Conservation (phyloP, 2,797 vertebrate genomes). For the Siniperca undulata region DNA sequence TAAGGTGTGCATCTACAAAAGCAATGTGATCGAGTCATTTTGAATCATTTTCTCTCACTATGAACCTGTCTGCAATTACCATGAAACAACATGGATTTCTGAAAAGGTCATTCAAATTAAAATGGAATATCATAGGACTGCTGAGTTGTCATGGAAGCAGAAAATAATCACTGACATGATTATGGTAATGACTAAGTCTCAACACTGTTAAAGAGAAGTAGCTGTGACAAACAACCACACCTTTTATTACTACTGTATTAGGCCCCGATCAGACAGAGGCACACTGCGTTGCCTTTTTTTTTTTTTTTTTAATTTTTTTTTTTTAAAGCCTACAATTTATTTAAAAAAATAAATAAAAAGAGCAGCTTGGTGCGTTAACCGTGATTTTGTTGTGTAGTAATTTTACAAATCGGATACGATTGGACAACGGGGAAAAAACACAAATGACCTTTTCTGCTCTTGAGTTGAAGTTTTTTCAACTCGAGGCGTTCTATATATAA, state of each 20-base stretch:
- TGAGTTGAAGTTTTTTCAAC: too few species aligned
- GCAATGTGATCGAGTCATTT: neutral
- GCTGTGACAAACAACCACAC: conserved; percentile 13
- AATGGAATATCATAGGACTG: neutral
- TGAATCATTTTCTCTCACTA: neutral
- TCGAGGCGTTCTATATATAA: too few species aligned
- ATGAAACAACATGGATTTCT: conserved; percentile 2
- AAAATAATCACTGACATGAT: conserved; percentile 30
- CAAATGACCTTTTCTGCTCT: too few species aligned
- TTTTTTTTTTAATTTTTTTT: too few species aligned
- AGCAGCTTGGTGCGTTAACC: too few species aligned
- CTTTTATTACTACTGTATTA: neutral
- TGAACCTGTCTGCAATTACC: conserved; percentile 11
- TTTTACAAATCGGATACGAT: too few species aligned
- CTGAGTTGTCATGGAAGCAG: conserved; percentile 16
- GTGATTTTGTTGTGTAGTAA: too few species aligned
- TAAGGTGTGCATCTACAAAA: conserved; percentile 10
- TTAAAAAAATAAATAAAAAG: too few species aligned
- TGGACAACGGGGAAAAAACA: too few species aligned
- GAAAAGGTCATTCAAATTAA: conserved; percentile 21
- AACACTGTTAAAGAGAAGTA: conserved; percentile 14
- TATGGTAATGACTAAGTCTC: conserved; percentile 28
- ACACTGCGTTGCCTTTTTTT: too few species aligned
- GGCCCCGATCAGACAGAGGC: too few species aligned
- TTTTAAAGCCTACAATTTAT: too few species aligned